Percentiles rank a stretch among this genome's conserved stretches.
Conservation (phyloP, 2,113 vertebrate species). For the Thalassarche chlororhynchos region DNA sequence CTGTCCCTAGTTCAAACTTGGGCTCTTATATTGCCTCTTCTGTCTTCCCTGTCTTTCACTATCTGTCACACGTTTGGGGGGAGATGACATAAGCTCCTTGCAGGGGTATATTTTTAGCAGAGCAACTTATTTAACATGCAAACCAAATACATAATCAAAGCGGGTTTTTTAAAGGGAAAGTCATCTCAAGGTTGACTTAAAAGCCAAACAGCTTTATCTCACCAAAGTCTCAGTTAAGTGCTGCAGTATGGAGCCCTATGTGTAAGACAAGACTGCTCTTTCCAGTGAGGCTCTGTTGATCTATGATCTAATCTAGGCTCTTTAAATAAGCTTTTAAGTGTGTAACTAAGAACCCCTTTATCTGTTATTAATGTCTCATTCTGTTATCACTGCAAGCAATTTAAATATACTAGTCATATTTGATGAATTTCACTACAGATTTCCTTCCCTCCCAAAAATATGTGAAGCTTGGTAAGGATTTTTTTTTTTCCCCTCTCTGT, state of each 20-base stretch:
- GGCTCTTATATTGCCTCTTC: background rate
- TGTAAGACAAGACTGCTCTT: constrained; percentile 40
- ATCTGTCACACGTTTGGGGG: background rate
- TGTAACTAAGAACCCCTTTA: constrained; percentile 54
- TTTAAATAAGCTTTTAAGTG: constrained; percentile 68
- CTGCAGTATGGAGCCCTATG: background rate
- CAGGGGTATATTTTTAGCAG: constrained; percentile 28
- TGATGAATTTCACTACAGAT: constrained; percentile 64
- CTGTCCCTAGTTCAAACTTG: background rate
- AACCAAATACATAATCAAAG: constrained; percentile 42
- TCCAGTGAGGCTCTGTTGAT: constrained; percentile 43
- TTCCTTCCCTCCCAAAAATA: constrained; percentile 25
- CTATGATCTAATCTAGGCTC: constrained; percentile 46
- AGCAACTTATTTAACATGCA: constrained; percentile 62
- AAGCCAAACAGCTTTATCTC: constrained; percentile 69
- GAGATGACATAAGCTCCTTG: constrained; percentile 41
- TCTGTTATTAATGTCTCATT: constrained; percentile 52
- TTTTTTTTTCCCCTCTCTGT: background rate
- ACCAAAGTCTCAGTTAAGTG: background rate
- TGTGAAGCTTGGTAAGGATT: background rate
- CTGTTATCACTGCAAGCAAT: constrained; percentile 52
- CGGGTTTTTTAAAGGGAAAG: constrained; percentile 53
- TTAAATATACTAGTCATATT: constrained; percentile 51
- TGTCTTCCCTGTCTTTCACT: background rate
- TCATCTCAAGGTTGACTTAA: constrained; percentile 69